These are phyloP conservation scores for Lithobates pipiens DNA, from an alignment of 2,797 vertebrate genomes.

Conservation along the genomic window DNA sequence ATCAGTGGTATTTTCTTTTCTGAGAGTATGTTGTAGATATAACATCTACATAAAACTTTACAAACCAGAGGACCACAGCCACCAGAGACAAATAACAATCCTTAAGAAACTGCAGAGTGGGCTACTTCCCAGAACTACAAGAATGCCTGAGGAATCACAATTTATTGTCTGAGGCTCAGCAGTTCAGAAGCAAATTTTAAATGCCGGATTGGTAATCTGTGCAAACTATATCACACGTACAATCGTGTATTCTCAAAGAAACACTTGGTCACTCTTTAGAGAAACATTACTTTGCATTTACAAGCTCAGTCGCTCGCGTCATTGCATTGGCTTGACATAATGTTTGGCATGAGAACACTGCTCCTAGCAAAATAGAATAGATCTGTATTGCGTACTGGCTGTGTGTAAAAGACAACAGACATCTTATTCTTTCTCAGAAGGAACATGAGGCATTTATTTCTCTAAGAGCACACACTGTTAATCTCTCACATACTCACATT, in stretches of 20 bases:
- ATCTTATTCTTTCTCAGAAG: conserved; percentile 5
- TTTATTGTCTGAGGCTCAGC: not conserved
- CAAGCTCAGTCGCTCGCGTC: not conserved
- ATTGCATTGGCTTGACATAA: conserved; percentile 40
- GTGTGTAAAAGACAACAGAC: conserved; percentile 11
- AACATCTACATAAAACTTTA: not conserved
- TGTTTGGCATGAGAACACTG: conserved; percentile 26
- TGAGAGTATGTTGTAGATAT: no score
- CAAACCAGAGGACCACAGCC: not conserved
- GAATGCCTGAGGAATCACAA: not conserved
- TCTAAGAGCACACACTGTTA: conserved; percentile 16
- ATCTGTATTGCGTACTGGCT: conserved; percentile 20
- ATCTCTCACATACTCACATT: not conserved
- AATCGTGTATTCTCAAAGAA: conserved; percentile 6
- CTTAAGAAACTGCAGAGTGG: not conserved
- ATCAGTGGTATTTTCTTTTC: no score
- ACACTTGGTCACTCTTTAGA: conserved; percentile 8
- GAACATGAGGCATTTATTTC: conserved; percentile 4
- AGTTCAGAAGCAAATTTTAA: not conserved
- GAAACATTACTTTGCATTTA: conserved; percentile 35
- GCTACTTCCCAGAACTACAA: not conserved
- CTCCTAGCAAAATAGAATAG: conserved; percentile 19
- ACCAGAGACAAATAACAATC: not conserved
- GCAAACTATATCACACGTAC: not conserved
- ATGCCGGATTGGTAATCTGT: conserved; percentile 8